Percentiles rank a stretch among this genome's conserved stretches.
Evolutionary conservation across 1,140 invertebrate species (phyloP).

Genomic region (Aphis gossypii): DNA sequence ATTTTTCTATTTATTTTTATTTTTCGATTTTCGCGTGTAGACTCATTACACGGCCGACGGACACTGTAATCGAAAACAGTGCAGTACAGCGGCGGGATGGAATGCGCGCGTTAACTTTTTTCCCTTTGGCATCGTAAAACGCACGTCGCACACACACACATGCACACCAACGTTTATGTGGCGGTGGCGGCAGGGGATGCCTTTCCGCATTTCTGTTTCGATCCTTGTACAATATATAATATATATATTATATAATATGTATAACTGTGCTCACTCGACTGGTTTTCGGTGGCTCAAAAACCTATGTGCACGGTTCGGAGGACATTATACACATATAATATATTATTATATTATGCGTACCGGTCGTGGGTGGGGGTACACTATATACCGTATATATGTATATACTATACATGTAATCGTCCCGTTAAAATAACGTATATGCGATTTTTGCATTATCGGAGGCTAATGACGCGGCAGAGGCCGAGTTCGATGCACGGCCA

Average conservation of each 20-base stretch:
- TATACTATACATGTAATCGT: neutral
- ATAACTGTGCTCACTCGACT: neutral
- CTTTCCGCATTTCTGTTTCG: neutral
- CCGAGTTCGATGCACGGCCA: neutral
- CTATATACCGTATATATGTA: neutral
- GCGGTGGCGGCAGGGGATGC: neutral
- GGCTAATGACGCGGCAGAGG: slow-evolving; percentile 8
- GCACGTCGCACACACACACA: neutral
- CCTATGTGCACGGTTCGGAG: neutral
- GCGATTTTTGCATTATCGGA: slow-evolving; percentile 28
- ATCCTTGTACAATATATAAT: slow-evolving; percentile 5
- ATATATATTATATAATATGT: neutral
- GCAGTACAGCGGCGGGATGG: neutral
- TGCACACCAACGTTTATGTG: neutral
- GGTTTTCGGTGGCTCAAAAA: neutral
- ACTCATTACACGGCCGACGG: slow-evolving; percentile 31
- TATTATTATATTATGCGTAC: neutral
- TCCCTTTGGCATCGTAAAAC: slow-evolving; percentile 19
- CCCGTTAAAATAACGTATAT: neutral
- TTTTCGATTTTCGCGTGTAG: slow-evolving; percentile 19
- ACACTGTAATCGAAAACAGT: slow-evolving; percentile 28
- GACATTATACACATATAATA: neutral
- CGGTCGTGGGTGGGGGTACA: neutral
- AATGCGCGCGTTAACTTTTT: neutral
- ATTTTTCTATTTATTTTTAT: slow-evolving; percentile 17